Percentiles rank a stretch among this genome's conserved stretches.
phyloP scores from a whole-genome alignment of 2,888 invertebrate species.

The Anorthoa munda region DNA sequence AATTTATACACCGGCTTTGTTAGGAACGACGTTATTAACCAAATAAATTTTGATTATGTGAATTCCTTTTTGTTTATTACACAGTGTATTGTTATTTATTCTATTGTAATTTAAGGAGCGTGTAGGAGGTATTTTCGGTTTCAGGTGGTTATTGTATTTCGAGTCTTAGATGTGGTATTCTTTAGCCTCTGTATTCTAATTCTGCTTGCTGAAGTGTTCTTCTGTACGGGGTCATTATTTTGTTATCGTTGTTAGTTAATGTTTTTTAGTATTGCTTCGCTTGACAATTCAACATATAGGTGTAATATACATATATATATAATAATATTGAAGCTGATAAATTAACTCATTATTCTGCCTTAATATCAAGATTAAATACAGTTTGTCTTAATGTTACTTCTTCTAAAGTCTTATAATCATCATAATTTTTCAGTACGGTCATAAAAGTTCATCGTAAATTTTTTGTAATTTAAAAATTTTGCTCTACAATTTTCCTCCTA shows the following conservation, averaged over 20 bases:
- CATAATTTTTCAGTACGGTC: not conserved
- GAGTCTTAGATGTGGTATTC: slow-evolving; percentile 18
- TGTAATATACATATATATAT: too few relatives aligned
- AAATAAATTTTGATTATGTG: slow-evolving; percentile 72
- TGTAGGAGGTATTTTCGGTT: slow-evolving; percentile 38
- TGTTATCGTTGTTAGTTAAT: not conserved
- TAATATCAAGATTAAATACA: not conserved
- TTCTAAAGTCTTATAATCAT: too few relatives aligned
- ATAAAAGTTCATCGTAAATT: not conserved
- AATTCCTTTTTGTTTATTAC: slow-evolving; percentile 62
- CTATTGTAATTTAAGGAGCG: slow-evolving; percentile 34
- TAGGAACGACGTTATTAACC: slow-evolving; percentile 63
- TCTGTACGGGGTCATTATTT: slow-evolving; percentile 11
- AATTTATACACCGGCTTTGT: slow-evolving; percentile 66
- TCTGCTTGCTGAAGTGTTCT: slow-evolving; percentile 6
- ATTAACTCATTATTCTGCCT: not conserved
- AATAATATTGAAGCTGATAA: not conserved
- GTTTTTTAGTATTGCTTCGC: not conserved
- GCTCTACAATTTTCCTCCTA: not conserved
- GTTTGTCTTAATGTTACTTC: not conserved
- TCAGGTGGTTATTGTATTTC: slow-evolving; percentile 40
- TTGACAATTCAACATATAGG: not conserved
- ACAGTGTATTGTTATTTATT: slow-evolving; percentile 39
- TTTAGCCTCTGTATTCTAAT: not conserved
- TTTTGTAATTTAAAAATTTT: not conserved